These are phyloP conservation scores for Pseudorhombus dupliciocellatus DNA, from an alignment of 2,113 vertebrate species.

Conservation along the genomic window DNA sequence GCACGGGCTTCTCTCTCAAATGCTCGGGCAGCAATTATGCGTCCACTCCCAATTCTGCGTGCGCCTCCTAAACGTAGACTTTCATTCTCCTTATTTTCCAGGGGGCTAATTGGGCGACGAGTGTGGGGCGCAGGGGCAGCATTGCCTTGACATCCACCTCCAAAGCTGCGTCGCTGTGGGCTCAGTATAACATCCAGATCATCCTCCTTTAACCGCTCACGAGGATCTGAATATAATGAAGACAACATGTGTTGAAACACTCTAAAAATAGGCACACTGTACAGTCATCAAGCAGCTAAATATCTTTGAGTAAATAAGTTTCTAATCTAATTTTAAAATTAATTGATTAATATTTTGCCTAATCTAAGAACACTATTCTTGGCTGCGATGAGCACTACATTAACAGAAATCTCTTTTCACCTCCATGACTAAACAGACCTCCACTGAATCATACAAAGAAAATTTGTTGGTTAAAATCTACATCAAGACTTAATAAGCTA, in stretches of 20 bases:
- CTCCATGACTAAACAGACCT: neutral
- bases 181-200: constrained; percentile 96
- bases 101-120: constrained; percentile 88
- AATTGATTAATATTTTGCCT: neutral
- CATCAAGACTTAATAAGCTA: constrained; percentile 1
- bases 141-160: constrained; percentile 92
- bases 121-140: constrained; percentile 77
- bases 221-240: constrained; percentile 84
- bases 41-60: constrained; percentile 93
- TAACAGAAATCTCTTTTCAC: neutral
- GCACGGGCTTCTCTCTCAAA: constrained; percentile 91
- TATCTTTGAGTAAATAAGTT: neutral
- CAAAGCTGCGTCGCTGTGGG: constrained; percentile 96
- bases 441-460: neutral
- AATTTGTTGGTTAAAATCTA: neutral
- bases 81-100: constrained; percentile 94
- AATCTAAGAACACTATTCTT: no score
- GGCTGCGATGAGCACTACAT: neutral
- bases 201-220: constrained; percentile 95
- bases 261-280: neutral
- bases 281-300: neutral
- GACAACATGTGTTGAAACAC: neutral
- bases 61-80: constrained; percentile 87
- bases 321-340: no score
- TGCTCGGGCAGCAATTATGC: constrained; percentile 89